phyloP scores from a whole-genome alignment of 2,113 vertebrate genomes.

The Trichomycterus rosablanca region DNA sequence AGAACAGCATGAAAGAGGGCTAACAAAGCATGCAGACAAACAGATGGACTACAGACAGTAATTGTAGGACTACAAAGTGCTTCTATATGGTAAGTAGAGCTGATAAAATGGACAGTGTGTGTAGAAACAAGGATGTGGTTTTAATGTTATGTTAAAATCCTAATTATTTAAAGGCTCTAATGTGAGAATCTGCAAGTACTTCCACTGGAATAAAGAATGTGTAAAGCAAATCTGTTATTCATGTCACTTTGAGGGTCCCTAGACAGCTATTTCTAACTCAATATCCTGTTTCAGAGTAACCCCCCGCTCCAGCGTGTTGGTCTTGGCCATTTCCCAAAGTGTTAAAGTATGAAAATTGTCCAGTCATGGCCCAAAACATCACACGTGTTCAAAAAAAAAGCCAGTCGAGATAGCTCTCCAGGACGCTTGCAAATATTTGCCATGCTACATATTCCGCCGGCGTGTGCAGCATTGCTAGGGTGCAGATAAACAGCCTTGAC shows the following conservation, averaged over 20 bases:
- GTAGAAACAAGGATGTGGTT: no score
- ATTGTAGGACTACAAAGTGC: no score
- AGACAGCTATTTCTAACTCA: conserved; percentile 66
- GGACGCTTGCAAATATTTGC: conserved; percentile 44
- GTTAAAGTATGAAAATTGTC: conserved; percentile 71
- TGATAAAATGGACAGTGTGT: no score
- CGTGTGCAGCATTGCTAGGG: conserved; percentile 48
- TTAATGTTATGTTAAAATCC: no score
- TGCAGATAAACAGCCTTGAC: conserved; percentile 64
- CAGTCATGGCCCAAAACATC: conserved; percentile 57
- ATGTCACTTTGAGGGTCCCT: conserved; percentile 62
- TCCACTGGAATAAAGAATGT: conserved; percentile 48
- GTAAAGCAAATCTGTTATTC: conserved; percentile 54
- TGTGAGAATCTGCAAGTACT: conserved; percentile 35
- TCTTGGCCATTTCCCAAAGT: conserved; percentile 68
- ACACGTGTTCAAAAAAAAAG: conserved; percentile 51
- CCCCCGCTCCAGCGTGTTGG: conserved; percentile 58
- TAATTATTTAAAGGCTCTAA: conserved; percentile 25
- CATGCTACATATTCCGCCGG: conserved; percentile 49
- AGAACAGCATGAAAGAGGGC: no score
- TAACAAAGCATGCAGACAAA: no score
- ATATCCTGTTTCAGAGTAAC: conserved; percentile 72
- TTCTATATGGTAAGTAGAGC: no score
- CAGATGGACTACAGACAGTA: no score
- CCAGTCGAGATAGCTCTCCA: conserved; percentile 34